Conservation (phyloP, 2,113 vertebrate genomes). For the Panurus biarmicus region DNA sequence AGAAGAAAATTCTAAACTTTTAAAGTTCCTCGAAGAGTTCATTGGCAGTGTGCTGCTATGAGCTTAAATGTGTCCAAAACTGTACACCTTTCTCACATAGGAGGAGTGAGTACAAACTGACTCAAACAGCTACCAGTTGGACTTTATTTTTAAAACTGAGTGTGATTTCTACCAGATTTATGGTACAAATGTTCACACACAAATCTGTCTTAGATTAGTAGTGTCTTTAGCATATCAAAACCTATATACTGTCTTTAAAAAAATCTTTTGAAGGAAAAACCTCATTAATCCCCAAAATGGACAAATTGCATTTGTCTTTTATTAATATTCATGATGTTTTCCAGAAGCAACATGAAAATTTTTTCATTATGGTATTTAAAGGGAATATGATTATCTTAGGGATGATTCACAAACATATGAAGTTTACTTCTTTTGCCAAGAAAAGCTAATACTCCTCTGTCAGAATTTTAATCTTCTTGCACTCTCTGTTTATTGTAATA, state of each 20-base stretch:
- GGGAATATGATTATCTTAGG: neutral
- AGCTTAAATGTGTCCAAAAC: neutral
- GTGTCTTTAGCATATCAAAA: constrained; percentile 7
- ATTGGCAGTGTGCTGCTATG: neutral
- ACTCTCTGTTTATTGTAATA: constrained; percentile 14
- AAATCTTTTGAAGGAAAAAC: neutral
- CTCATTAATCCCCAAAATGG: neutral
- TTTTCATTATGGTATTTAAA: neutral
- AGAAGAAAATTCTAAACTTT: neutral
- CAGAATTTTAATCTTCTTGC: constrained; percentile 18
- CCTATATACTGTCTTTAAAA: neutral
- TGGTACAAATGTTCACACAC: neutral
- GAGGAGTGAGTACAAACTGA: constrained; percentile 18
- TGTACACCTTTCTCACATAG: neutral
- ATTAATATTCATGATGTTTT: neutral
- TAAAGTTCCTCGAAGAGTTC: neutral
- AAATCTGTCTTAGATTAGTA: neutral
- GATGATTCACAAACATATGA: constrained; percentile 28
- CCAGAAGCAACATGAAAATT: neutral
- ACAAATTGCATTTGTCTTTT: neutral
- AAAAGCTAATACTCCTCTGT: neutral
- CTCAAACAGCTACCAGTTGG: constrained; percentile 12
- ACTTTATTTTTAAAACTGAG: constrained; percentile 41
- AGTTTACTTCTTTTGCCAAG: neutral
- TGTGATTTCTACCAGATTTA: neutral